A percentile compares a stretch with the other conserved stretches of the same genome.
phyloP scores from a whole-genome alignment of 2,113 vertebrate species.

The Tapirus terrestris region DNA sequence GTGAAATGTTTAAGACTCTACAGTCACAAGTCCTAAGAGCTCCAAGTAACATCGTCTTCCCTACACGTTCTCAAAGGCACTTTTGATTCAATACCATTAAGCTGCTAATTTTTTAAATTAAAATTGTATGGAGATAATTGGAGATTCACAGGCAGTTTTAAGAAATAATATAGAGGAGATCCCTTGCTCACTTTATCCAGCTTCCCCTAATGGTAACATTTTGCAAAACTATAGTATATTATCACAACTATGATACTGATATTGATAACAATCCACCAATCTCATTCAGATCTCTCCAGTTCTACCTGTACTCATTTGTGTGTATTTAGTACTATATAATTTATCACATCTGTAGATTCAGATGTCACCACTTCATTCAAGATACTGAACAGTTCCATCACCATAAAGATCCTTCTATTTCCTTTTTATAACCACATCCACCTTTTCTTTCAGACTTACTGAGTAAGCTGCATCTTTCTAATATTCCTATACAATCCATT shows the following conservation, averaged over 20 bases:
- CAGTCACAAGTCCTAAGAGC: neutral
- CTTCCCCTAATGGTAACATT: neutral
- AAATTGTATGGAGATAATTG: neutral
- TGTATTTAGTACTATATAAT: neutral
- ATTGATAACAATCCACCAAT: neutral
- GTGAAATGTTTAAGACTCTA: constrained; percentile 42
- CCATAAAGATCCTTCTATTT: neutral
- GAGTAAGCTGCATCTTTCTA: constrained; percentile 9
- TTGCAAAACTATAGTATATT: neutral
- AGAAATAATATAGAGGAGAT: neutral
- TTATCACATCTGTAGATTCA: neutral
- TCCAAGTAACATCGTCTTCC: neutral
- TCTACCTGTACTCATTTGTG: neutral
- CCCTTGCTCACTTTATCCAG: neutral
- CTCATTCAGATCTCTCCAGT: neutral
- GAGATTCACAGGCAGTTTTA: neutral
- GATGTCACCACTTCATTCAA: neutral
- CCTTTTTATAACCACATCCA: neutral
- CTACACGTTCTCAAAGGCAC: neutral
- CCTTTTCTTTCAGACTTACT: neutral
- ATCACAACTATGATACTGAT: neutral
- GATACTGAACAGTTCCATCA: neutral
- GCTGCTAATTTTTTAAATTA: neutral
- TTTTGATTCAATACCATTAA: constrained; percentile 47
- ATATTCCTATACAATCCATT: neutral